Conservation (phyloP, 2,797 vertebrate species). For the Tachyglossus aculeatus region DNA sequence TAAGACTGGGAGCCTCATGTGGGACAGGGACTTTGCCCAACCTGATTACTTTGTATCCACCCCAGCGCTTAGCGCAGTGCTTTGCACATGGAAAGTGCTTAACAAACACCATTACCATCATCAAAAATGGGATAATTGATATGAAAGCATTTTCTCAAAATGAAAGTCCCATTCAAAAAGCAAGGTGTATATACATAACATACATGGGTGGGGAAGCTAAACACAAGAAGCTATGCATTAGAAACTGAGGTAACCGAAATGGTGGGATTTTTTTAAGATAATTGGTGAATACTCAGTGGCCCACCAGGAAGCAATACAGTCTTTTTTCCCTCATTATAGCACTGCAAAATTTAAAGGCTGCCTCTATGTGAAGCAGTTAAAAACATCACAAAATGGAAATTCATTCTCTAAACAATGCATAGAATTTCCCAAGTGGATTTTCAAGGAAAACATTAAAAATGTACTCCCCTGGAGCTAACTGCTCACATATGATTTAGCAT, state of each 20-base stretch:
- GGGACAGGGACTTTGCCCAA: no score
- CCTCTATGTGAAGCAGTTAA: conserved; percentile 61
- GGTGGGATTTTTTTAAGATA: conserved; percentile 60
- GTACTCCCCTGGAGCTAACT: conserved; percentile 37
- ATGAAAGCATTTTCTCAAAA: no score
- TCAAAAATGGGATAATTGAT: no score
- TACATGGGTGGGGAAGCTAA: no score
- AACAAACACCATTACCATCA: no score
- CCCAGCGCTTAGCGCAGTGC: no score
- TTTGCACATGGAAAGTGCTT: no score
- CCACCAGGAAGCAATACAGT: conserved; percentile 56
- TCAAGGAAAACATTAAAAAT: conserved; percentile 49
- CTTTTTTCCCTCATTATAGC: conserved; percentile 55
- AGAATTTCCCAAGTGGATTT: conserved; percentile 60
- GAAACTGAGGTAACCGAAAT: conserved; percentile 19
- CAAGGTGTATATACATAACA: no score
- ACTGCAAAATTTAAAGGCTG: conserved; percentile 53
- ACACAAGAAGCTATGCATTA: conserved; percentile 26
- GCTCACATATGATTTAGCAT: conserved; percentile 42
- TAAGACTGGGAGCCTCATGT: no score
- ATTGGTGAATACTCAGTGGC: conserved; percentile 64
- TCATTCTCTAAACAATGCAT: conserved; percentile 59
- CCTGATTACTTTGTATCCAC: no score
- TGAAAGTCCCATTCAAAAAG: no score
- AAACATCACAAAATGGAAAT: conserved; percentile 63